Percentiles rank a stretch among this genome's conserved stretches.
These are phyloP conservation scores for Magallana gigas DNA, from an alignment of 1,140 invertebrate species.

Conservation along the genomic window DNA sequence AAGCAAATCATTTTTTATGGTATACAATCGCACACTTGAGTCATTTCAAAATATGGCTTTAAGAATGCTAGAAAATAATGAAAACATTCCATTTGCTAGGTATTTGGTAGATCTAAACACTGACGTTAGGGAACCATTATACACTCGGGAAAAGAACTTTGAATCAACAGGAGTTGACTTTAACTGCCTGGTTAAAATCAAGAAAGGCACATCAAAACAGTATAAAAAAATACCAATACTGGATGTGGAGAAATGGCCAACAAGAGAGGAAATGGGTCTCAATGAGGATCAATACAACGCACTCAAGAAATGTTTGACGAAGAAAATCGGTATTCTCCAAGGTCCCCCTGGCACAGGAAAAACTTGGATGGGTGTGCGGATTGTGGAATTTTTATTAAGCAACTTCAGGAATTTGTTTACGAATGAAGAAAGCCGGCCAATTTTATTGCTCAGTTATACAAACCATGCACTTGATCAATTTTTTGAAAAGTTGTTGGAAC, in stretches of 20 bases:
- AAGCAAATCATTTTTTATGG: conserved; percentile 79
- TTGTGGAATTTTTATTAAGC: conserved; percentile 71
- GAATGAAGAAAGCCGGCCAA: conserved; percentile 77
- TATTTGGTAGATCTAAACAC: conserved; percentile 28
- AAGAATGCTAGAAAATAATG: conserved; percentile 17
- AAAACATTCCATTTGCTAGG: conserved; percentile 72
- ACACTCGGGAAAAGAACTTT: neutral
- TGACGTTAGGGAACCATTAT: neutral
- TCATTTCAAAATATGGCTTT: conserved; percentile 71
- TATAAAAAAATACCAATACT: neutral
- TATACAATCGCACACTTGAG: conserved; percentile 77
- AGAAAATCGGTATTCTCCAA: conserved; percentile 85
- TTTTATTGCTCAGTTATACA: conserved; percentile 90
- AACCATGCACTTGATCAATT: conserved; percentile 95
- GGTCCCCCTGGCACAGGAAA: conserved; percentile 78
- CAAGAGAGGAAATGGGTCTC: conserved; percentile 63
- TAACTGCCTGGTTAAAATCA: neutral
- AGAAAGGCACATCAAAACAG: neutral
- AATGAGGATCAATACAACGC: conserved; percentile 79
- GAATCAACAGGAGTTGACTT: neutral
- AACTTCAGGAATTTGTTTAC: conserved; percentile 57
- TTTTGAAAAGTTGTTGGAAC: conserved; percentile 82
- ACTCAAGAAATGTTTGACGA: conserved; percentile 76
- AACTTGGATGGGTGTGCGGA: conserved; percentile 74
- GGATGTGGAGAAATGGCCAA: conserved; percentile 60